Evolutionary conservation across 2,797 vertebrate species (phyloP).

Genomic region (Vespertilio murinus): DNA sequence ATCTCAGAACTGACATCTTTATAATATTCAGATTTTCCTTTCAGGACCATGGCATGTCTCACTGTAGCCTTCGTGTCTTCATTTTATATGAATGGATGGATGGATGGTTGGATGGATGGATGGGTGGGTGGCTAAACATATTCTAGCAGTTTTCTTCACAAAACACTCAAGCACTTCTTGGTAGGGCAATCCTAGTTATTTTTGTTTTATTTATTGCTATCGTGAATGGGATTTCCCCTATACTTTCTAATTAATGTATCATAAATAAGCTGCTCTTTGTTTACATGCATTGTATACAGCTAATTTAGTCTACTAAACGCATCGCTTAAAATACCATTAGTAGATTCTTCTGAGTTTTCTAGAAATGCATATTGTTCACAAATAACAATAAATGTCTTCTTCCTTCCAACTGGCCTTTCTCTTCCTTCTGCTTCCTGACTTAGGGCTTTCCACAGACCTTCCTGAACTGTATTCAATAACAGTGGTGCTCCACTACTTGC

Average conservation of each 20-base stretch:
- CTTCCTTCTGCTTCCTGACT: not conserved
- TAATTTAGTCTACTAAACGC: not conserved
- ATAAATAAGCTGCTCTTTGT: not conserved
- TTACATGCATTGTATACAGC: not conserved
- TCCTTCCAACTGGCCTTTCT: not conserved
- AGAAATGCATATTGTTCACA: not conserved
- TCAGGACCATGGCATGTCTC: not conserved
- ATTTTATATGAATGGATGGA: not conserved
- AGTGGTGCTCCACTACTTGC: not conserved
- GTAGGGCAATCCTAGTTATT: not conserved
- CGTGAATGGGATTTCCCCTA: not conserved
- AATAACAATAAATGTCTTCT: not conserved
- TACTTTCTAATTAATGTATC: conserved; percentile 28
- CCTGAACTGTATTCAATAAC: not conserved
- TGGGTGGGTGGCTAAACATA: not conserved
- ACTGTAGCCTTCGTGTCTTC: not conserved
- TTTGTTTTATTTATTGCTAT: not conserved
- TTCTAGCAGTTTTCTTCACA: conserved; percentile 12
- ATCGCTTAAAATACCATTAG: not conserved
- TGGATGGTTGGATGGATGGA: not conserved
- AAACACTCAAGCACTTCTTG: not conserved
- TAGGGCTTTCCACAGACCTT: conserved; percentile 2
- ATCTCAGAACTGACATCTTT: not conserved
- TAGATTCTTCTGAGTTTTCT: not conserved
- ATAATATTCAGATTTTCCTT: not conserved